Conservation (phyloP, 2,888 invertebrate genomes). For the Thecocarcelia acutangulata region DNA sequence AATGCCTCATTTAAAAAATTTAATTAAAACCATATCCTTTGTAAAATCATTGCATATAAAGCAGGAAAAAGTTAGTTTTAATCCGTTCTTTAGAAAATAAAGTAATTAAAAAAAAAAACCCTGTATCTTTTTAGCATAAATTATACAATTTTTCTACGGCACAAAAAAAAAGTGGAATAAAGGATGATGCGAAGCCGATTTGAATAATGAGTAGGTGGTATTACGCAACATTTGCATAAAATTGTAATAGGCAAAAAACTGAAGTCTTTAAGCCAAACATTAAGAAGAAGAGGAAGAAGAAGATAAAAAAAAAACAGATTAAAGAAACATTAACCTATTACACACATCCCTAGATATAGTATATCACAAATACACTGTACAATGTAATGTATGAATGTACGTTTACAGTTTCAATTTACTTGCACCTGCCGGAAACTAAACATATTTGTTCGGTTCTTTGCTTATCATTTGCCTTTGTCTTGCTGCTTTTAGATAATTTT, state of each 20-base stretch:
- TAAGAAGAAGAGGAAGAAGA: too few species aligned
- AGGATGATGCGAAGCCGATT: constrained; percentile 9
- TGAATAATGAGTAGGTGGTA: constrained; percentile 39
- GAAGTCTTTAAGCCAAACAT: not conserved
- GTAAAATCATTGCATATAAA: constrained; percentile 18
- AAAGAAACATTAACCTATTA: too few species aligned
- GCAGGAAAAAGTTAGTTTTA: constrained; percentile 13
- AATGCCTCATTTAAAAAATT: constrained; percentile 28
- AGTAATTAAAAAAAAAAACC: constrained; percentile 41
- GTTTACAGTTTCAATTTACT: too few species aligned
- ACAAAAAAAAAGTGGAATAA: not conserved
- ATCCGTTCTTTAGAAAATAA: constrained; percentile 29
- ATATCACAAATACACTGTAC: too few species aligned
- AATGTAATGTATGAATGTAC: too few species aligned
- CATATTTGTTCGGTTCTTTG: too few species aligned
- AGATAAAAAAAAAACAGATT: not conserved
- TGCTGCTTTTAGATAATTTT: too few species aligned
- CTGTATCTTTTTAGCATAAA: constrained; percentile 59
- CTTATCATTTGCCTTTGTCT: too few species aligned
- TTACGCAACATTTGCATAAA: constrained; percentile 57
- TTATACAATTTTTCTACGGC: constrained; percentile 48
- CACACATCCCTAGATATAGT: too few species aligned
- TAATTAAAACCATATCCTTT: constrained; percentile 61
- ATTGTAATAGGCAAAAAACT: constrained; percentile 30
- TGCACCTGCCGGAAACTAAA: too few species aligned